phyloP scores from a whole-genome alignment of 2,888 invertebrate species.

The Mesodorylaimus sp. region DNA sequence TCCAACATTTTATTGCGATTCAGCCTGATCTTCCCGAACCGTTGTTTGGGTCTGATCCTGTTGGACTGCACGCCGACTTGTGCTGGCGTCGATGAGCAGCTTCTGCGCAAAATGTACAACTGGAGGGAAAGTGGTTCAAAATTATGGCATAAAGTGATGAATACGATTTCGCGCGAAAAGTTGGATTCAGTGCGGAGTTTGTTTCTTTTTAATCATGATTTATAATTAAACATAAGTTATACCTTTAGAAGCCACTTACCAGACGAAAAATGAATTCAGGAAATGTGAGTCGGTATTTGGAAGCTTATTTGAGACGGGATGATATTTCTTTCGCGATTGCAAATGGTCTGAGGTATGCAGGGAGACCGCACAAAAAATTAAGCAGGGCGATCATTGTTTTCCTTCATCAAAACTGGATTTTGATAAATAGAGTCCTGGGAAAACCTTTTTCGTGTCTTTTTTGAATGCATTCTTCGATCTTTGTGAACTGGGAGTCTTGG shows the following conservation, averaged over 20 bases:
- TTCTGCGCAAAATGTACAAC: conserved; percentile 40
- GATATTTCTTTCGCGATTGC: no score
- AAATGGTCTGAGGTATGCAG: no score
- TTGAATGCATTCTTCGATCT: no score
- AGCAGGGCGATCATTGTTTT: no score
- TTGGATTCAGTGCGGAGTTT: neutral
- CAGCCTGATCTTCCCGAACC: conserved; percentile 48
- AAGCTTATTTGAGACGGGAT: neutral
- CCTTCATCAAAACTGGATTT: no score
- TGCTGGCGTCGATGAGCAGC: conserved; percentile 58
- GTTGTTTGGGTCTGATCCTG: conserved; percentile 54
- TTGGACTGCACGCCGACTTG: conserved; percentile 65
- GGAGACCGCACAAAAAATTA: no score
- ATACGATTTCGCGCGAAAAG: conserved; percentile 2
- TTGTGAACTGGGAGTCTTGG: no score
- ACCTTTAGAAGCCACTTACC: neutral
- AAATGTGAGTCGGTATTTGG: neutral
- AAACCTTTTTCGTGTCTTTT: no score
- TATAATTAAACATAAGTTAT: neutral
- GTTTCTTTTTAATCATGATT: neutral
- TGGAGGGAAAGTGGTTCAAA: conserved; percentile 6
- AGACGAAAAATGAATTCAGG: neutral
- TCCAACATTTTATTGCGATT: conserved; percentile 64
- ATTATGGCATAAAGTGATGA: conserved; percentile 4
- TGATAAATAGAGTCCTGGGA: no score